These are phyloP conservation scores for Anguilla rostrata DNA, from an alignment of 2,113 vertebrate genomes.

Conservation along the genomic window DNA sequence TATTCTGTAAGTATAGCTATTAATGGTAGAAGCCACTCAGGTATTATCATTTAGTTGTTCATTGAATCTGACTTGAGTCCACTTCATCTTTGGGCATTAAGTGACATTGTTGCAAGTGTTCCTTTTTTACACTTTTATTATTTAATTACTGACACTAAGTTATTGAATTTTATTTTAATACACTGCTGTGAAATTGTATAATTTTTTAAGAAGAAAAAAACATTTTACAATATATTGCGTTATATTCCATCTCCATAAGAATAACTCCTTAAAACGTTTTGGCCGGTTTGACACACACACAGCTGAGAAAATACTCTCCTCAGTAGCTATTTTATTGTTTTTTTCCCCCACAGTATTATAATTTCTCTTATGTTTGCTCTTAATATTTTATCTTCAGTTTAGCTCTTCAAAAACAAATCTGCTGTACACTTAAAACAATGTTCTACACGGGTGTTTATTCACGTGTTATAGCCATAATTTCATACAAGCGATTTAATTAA, in stretches of 20 bases:
- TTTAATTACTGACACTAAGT: neutral
- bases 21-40: neutral
- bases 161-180: no score
- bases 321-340: no score
- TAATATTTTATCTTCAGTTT: neutral
- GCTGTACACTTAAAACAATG: neutral
- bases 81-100: neutral
- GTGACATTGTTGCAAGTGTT: neutral
- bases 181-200: no score
- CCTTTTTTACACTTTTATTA: neutral
- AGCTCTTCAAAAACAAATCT: neutral
- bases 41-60: neutral
- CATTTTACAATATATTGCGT: no score
- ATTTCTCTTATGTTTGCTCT: no score
- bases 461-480: neutral
- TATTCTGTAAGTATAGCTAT: neutral
- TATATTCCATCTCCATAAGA: no score
- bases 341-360: no score
- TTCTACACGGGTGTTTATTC: neutral
- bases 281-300: no score
- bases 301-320: no score
- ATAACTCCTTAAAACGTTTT: no score
- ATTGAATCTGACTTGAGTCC: neutral
- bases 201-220: no score
- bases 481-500: no score